Evolutionary conservation across 2,797 vertebrate species (phyloP).

Genomic region (Smutsia gigantea): DNA sequence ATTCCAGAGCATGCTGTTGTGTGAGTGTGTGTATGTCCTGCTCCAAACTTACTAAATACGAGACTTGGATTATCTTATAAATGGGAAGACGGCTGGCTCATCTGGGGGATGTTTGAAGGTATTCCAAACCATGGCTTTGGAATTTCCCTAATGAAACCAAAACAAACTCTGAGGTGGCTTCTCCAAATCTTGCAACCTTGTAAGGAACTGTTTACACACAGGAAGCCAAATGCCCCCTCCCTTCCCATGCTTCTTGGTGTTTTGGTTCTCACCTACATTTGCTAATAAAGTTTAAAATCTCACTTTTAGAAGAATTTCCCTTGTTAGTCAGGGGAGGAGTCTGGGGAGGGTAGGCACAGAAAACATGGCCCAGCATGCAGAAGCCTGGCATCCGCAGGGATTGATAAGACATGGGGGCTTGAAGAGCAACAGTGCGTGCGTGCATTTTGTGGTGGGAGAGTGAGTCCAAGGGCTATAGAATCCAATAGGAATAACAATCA

Average conservation of each 20-base stretch:
- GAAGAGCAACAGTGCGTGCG: accelerated
- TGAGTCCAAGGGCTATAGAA: background rate
- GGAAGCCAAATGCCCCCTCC: background rate
- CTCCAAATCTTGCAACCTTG: conserved; percentile 50
- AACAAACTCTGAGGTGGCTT: conserved; percentile 59
- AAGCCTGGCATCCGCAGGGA: background rate
- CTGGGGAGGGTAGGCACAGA: background rate
- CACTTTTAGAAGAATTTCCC: background rate
- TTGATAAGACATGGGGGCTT: accelerated
- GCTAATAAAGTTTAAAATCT: conserved; percentile 54
- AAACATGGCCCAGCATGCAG: background rate
- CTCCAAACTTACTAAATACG: conserved; percentile 60
- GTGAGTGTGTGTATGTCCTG: background rate
- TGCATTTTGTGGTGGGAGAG: background rate
- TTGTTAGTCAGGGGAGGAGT: background rate
- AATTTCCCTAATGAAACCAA: conserved; percentile 63
- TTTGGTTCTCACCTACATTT: background rate
- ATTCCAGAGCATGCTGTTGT: conserved; percentile 57
- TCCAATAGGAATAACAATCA: background rate
- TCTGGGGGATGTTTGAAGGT: conserved; percentile 64
- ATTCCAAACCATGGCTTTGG: conserved; percentile 65
- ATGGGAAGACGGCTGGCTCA: conserved; percentile 48
- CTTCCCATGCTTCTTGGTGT: background rate
- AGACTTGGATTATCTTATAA: conserved; percentile 63
- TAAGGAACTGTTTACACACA: conserved; percentile 3